These are phyloP conservation scores for Ditula angustiorana DNA, from an alignment of 2,888 invertebrate species.

Conservation along the genomic window DNA sequence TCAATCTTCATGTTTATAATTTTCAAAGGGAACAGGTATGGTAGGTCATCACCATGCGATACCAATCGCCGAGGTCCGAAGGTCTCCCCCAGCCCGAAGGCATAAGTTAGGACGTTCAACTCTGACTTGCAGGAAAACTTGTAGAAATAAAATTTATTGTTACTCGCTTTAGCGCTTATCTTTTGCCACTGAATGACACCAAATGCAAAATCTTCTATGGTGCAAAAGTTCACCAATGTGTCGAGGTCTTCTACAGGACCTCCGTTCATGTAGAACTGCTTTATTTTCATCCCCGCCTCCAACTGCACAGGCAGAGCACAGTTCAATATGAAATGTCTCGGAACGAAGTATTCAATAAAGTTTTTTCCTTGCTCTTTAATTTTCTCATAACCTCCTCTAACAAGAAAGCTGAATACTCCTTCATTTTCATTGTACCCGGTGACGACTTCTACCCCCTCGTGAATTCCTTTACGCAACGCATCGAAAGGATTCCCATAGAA, in stretches of 20 bases:
- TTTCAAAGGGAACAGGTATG: slow-evolving; percentile 53
- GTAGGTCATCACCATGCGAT: slow-evolving; percentile 54
- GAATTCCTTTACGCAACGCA: slow-evolving; percentile 73
- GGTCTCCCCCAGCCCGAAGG: slow-evolving; percentile 40
- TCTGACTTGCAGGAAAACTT: slow-evolving; percentile 57
- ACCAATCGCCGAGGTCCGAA: slow-evolving; percentile 44
- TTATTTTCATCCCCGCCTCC: slow-evolving; percentile 47
- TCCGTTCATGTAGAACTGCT: slow-evolving; percentile 49
- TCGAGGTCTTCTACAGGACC: neutral
- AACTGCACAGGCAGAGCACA: neutral
- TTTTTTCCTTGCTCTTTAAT: slow-evolving; percentile 44
- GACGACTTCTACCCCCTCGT: slow-evolving; percentile 86
- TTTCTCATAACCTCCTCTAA: slow-evolving; percentile 35
- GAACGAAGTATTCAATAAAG: slow-evolving; percentile 48
- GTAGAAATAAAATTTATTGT: slow-evolving; percentile 55
- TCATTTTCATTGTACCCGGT: slow-evolving; percentile 89
- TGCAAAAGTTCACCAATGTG: slow-evolving; percentile 38
- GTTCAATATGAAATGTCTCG: slow-evolving; percentile 41
- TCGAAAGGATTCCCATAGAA: slow-evolving; percentile 57
- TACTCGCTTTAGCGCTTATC: slow-evolving; percentile 42
- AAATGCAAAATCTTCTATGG: slow-evolving; percentile 47
- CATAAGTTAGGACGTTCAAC: slow-evolving; percentile 49
- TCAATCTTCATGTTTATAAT: slow-evolving; percentile 42
- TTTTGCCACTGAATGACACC: slow-evolving; percentile 50
- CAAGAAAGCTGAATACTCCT: slow-evolving; percentile 65